Conservation (phyloP, 2,113 vertebrate genomes). For the Perccottus glenii region DNA sequence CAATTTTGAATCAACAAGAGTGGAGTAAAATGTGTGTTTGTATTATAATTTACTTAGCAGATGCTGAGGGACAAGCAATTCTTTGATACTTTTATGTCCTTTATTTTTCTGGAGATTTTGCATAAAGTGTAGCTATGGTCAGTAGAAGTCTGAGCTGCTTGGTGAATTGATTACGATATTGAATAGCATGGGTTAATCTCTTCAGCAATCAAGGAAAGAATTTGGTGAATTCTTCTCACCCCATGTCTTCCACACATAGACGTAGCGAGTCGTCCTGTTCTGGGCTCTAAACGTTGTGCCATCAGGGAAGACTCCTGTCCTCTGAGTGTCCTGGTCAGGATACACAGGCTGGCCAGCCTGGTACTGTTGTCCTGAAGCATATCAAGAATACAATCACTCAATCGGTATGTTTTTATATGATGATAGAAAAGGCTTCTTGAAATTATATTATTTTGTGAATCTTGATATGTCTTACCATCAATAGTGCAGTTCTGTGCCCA, state of each 20-base stretch:
- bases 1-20: too few relatives aligned
- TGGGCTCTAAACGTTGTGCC: constrained; percentile 77
- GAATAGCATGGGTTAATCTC: background rate
- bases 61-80: background rate
- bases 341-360: constrained; percentile 84
- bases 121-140: background rate
- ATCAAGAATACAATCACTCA: background rate
- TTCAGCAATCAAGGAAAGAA: background rate
- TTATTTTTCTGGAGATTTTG: background rate
- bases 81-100: background rate
- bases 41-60: background rate
- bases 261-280: constrained; percentile 78
- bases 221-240: constrained; percentile 74
- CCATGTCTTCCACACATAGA: constrained; percentile 93
- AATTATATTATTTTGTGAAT: too few relatives aligned
- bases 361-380: constrained; percentile 80
- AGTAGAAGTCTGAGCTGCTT: background rate
- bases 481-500: constrained; percentile 85
- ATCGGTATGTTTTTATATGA: too few relatives aligned
- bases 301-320: constrained; percentile 83
- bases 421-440: too few relatives aligned
- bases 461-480: constrained; percentile 75
- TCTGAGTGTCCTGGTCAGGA: constrained; percentile 67
- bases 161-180: background rate
- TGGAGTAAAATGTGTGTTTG: background rate